Evolutionary conservation across 1,140 invertebrate species (phyloP).

Genomic region (Plutomurus gul): DNA sequence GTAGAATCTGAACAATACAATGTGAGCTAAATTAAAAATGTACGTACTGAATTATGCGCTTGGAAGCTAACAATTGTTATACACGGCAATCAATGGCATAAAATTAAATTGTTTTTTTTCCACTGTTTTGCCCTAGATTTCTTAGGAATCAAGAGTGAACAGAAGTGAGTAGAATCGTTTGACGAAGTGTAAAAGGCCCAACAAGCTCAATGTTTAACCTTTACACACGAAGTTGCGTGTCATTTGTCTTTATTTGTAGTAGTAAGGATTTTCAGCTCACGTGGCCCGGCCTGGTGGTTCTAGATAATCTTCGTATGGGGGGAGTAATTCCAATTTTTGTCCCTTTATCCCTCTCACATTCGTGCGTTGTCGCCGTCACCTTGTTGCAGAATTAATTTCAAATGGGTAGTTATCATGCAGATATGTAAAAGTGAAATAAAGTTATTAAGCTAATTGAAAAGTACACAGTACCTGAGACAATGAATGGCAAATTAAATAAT

Average conservation of each 20-base stretch:
- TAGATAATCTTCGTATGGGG: too few species aligned
- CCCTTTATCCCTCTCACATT: too few species aligned
- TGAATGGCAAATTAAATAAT: too few species aligned
- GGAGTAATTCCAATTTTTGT: too few species aligned
- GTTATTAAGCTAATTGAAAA: neutral
- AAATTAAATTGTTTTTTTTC: slow-evolving; percentile 4
- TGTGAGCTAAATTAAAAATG: too few species aligned
- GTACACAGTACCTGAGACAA: neutral
- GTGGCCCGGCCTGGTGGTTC: neutral
- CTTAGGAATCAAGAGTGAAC: neutral
- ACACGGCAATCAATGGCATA: neutral
- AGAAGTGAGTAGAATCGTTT: too few species aligned
- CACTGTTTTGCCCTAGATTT: neutral
- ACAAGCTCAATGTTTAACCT: neutral
- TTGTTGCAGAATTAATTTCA: neutral
- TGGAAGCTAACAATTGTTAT: neutral
- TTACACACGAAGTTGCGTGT: neutral
- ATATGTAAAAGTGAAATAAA: too few species aligned
- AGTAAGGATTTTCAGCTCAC: neutral
- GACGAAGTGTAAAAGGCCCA: neutral
- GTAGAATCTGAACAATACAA: too few species aligned
- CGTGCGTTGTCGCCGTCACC: neutral
- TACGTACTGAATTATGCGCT: too few species aligned
- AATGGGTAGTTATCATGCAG: too few species aligned
- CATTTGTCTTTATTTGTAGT: neutral